phyloP scores from a whole-genome alignment of 1,140 invertebrate species.

The Conus ventricosus region DNA sequence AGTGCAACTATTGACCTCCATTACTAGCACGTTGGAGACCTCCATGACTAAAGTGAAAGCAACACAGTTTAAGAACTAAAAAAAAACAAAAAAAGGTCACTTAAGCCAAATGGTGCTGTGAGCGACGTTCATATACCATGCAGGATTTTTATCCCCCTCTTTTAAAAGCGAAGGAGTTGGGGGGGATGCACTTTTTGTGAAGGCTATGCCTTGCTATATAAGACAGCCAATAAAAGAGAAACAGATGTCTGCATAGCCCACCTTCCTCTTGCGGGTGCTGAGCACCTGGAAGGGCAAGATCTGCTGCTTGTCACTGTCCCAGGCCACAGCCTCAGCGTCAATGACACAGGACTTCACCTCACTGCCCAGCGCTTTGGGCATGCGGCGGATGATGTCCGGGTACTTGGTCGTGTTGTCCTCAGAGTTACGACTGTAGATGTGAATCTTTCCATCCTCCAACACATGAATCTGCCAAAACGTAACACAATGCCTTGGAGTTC shows the following conservation, averaged over 20 bases:
- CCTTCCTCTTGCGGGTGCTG: constrained; percentile 96
- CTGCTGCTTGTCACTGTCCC: constrained; percentile 90
- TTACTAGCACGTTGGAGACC: no score
- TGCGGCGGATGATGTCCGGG: constrained; percentile 92
- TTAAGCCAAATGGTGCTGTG: no score
- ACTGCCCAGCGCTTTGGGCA: constrained; percentile 72
- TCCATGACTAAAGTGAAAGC: no score
- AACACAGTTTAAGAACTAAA: no score
- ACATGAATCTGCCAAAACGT: constrained; percentile 74
- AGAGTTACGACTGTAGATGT: constrained; percentile 97
- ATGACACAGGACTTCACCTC: constrained; percentile 90
- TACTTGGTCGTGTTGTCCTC: constrained; percentile 99
- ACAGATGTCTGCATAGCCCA: constrained; percentile 63
- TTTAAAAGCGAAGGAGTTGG: no score
- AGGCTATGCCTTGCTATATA: no score
- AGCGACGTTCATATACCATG: no score
- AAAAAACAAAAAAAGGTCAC: no score
- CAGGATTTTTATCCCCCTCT: no score
- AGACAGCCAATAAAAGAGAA: no score
- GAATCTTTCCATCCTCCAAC: constrained; percentile 78
- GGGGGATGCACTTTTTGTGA: no score
- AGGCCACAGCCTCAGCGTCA: constrained; percentile 98
- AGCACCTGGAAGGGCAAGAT: constrained; percentile 98
- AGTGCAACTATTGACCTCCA: no score
- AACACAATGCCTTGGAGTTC: background rate